These are phyloP conservation scores for Prionailurus viverrinus DNA, from an alignment of 2,113 vertebrate species.

Conservation along the genomic window DNA sequence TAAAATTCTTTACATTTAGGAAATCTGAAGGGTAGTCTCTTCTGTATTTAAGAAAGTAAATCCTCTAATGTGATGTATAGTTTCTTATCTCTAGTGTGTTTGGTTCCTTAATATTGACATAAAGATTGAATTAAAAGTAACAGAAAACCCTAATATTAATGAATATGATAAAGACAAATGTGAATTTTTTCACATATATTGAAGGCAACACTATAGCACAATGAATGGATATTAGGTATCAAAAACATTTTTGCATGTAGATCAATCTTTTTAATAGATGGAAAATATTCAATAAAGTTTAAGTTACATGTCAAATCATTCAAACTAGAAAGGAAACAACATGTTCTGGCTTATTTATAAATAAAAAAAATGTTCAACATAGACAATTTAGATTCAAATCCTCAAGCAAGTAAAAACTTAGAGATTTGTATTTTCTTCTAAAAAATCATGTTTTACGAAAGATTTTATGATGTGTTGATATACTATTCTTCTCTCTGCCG, in stretches of 20 bases:
- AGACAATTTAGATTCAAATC: conserved; percentile 16
- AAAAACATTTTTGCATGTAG: neutral
- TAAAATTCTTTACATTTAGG: neutral
- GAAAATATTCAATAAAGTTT: neutral
- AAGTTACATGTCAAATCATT: neutral
- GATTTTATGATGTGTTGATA: conserved; percentile 21
- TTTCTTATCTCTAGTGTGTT: neutral
- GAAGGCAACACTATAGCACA: neutral
- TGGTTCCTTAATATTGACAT: neutral
- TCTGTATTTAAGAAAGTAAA: neutral
- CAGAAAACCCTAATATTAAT: neutral
- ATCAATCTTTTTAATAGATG: neutral
- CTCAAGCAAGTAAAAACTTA: neutral
- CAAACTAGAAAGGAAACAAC: neutral
- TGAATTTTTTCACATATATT: neutral
- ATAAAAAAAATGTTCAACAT: conserved; percentile 24
- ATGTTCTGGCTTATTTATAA: conserved; percentile 46
- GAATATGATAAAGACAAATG: neutral
- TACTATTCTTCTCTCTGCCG: neutral
- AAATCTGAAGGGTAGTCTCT: neutral
- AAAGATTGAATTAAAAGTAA: neutral
- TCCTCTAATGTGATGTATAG: neutral
- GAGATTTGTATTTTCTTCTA: neutral
- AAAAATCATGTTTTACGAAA: neutral
- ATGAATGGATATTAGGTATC: neutral